Base-by-base conservation (phyloP, 1,140 invertebrate genomes). In the Hormaphis cornu region DNA sequence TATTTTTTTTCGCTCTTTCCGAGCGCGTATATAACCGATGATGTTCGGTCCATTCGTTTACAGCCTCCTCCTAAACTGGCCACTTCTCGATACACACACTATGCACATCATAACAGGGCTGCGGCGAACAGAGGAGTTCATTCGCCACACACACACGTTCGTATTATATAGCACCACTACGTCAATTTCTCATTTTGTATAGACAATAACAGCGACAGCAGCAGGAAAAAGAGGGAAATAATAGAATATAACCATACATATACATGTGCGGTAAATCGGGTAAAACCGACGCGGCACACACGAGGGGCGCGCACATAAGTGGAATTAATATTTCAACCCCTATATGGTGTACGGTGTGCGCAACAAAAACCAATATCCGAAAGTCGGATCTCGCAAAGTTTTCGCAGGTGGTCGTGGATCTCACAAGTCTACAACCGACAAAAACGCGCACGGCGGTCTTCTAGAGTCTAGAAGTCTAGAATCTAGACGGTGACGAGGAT, bases 321-420 rank as follows among this genome's bases (percentile, higher is more conserved):
- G 6, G 61, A 66, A 50, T 50, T 66, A 66, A 66, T 66, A 33
- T 50, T 66, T 66, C 44, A 46, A 50, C 61, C 61, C 61, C 61
- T 33, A 18, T 58, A 18, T 33, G 5, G 12, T 42, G 30, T 44
- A n/a, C 37, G 16, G 58, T 18, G 8, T 7, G 14, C 18, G 20
- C 18, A 20, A 7, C 46, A 20, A 24, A 50, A 50, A 24, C 61
- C 44, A 33, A 30, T 22, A 33, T n/a, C n/a, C 3, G 14, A 20
- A 20, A 44, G 8, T 44, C 44, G 44, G 53, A 56, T 8, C 42
- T 46, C 28, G 28, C 24, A 50, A 66, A 63, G 26, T 22, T 66
- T 66, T 66, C 44, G 44, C 61, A 66, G 61, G 61, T 66, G 61
- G 61, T 46, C n/a, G 18, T 24, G 2, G n/a, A 20, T 63, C 46